Evolutionary conservation across 1,140 invertebrate genomes (phyloP).

Genomic region (Lepidotrigona ventralis): DNA sequence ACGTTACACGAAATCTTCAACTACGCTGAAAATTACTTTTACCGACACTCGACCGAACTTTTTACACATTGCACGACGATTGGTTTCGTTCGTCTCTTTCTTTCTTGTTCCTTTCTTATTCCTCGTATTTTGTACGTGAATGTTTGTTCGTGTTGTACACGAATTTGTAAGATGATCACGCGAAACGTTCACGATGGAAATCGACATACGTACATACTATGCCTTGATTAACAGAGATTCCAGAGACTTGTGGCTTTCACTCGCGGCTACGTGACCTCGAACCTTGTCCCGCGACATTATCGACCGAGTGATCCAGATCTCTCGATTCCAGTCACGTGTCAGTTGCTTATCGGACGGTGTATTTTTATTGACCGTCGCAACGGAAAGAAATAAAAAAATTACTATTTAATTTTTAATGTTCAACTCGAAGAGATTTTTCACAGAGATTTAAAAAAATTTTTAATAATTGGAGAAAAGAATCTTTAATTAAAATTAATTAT

Average conservation of each 20-base stretch:
- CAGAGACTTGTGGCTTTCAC: constrained; percentile 59
- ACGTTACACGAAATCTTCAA: neutral
- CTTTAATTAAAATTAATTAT: no score
- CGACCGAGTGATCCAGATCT: constrained; percentile 39
- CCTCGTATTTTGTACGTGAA: no score
- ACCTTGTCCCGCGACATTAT: constrained; percentile 42
- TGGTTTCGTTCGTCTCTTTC: neutral
- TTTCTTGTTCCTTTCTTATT: no score
- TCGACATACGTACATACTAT: constrained; percentile 28
- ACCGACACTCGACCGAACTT: neutral
- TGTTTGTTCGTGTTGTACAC: neutral
- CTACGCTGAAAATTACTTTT: no score
- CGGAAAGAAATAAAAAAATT: no score
- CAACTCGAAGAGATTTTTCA: no score
- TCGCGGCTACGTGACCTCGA: constrained; percentile 54
- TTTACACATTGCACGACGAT: neutral
- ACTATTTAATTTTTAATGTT: no score
- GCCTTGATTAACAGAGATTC: constrained; percentile 47
- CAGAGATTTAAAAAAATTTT: no score
- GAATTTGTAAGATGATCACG: neutral
- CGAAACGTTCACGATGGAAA: constrained; percentile 7
- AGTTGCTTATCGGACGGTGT: neutral
- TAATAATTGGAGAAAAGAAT: no score
- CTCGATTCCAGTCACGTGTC: constrained; percentile 2
- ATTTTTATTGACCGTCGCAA: neutral